These are phyloP conservation scores for Synanthedon vespiformis DNA, from an alignment of 2,888 invertebrate genomes.

Conservation along the genomic window DNA sequence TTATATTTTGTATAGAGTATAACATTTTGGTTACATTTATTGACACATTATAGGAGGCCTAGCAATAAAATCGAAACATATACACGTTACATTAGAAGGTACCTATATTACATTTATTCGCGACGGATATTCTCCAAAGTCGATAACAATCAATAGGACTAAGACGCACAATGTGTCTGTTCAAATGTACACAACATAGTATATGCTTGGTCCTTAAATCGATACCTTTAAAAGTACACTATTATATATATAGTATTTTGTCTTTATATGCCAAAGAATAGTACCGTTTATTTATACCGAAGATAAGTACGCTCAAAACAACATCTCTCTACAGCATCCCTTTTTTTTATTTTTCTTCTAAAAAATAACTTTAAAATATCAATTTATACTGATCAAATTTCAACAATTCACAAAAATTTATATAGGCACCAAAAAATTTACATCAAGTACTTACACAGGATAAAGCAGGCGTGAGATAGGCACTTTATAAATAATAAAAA, in stretches of 20 bases:
- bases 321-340: no score
- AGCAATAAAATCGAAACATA: slow-evolving; percentile 61
- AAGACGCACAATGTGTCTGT: not conserved
- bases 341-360: no score
- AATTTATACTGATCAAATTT: not conserved
- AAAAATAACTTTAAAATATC: not conserved
- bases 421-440: slow-evolving; percentile 10
- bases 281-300: slow-evolving; percentile 8
- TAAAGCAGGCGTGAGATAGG: slow-evolving; percentile 30
- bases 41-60: slow-evolving; percentile 60
- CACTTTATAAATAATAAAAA: slow-evolving; percentile 40
- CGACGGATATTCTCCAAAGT: slow-evolving; percentile 30
- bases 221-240: slow-evolving; percentile 2
- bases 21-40: slow-evolving; percentile 69
- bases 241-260: not conserved
- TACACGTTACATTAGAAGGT: slow-evolving; percentile 63
- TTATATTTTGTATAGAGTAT: slow-evolving; percentile 63
- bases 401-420: not conserved
- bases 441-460: slow-evolving; percentile 5
- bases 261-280: not conserved
- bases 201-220: slow-evolving; percentile 44
- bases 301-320: slow-evolving; percentile 22
- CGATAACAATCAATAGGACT: slow-evolving; percentile 29
- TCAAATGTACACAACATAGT: slow-evolving; percentile 25
- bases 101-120: slow-evolving; percentile 32